Evolutionary conservation across 2,888 invertebrate species (phyloP), one percentile per base, ranked within the genome.

Genomic region (Chloroclystis v-ata): DNA sequence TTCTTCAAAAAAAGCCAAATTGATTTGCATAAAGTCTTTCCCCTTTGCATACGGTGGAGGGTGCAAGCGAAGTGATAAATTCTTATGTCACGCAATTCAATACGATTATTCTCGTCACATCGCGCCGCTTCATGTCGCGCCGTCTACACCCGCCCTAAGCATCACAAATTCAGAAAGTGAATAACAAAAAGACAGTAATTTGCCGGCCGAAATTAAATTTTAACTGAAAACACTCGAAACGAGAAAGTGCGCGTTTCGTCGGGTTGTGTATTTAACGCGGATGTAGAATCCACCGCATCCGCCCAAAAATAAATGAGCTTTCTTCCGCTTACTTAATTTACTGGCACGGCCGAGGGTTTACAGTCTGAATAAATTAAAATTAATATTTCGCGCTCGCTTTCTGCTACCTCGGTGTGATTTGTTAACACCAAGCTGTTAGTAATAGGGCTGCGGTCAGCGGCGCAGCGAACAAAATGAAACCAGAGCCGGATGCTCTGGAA

Each of bases 271-370:
- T 84, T 85, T 83, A 83, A 82, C 82, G 82, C 83, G 84, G 84
- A 86, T 84, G 82, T 80, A 82, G 79, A 83, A 78, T 83, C 78
- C 78, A 74, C 82, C 81, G 78, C 84, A 80, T 84, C 86, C 84
- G 82, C 72, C 82, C 81, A 85, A 84, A 85, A 86, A 84, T 84
- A 84, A 85, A 85, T 82, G 83, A 84, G 82, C 78, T 82, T 84
- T 84, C 85, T 86, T 86, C 86, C 84, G 85, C 82, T 82, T 82
- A 82, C 81, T 85, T 84, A 85, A 86, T 84, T 83, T 81, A 82
- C 78, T 76, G 78, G 76, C 70, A 67, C 73, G 72, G 73, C 72
- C 73, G 68, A 45, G 72, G 72, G 77, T 72, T 78, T 75, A 72
- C 74, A 70, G 70, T 70, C 70, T 70, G 78, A 78, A 82, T 82